Percentiles rank a stretch among this genome's conserved stretches.
Evolutionary conservation across 2,113 vertebrate genomes (phyloP).

Genomic region (Otolemur garnettii): DNA sequence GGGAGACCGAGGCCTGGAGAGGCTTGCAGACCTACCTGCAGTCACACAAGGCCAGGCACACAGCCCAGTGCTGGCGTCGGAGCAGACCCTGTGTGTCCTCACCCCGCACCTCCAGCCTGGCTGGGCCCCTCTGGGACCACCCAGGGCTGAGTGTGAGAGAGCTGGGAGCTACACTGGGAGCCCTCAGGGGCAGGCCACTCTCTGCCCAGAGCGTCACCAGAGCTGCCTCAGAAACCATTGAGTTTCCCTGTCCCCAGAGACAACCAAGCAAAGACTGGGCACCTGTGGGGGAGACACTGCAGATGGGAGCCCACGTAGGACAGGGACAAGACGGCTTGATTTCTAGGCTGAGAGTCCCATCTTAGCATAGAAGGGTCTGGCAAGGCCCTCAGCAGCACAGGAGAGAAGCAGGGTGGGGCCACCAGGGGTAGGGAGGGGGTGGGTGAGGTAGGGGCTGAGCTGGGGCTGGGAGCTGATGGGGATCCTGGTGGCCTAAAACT

Average conservation of each 20-base stretch:
- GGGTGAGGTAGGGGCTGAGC: not conserved
- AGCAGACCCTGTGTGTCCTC: not conserved
- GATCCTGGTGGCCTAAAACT: not conserved
- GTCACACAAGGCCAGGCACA: accelerated
- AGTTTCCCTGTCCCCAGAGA: not conserved
- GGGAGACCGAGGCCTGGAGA: not conserved
- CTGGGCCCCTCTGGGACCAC: too few species aligned
- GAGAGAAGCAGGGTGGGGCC: not conserved
- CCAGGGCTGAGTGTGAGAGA: accelerated
- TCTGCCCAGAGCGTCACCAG: not conserved
- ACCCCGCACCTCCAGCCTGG: not conserved
- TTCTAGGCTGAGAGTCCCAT: not conserved
- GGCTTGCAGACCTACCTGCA: too few species aligned
- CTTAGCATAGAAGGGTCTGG: too few species aligned
- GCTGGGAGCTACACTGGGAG: accelerated
- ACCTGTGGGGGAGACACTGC: accelerated
- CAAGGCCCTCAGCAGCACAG: accelerated
- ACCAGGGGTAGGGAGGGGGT: accelerated
- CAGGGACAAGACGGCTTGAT: not conserved
- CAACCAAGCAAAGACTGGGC: not conserved
- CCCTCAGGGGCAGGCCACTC: accelerated
- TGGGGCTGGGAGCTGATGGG: not conserved
- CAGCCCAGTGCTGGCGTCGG: not conserved
- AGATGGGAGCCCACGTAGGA: accelerated
- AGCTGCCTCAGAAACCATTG: not conserved